Evolutionary conservation across 2,888 invertebrate genomes (phyloP), one percentile per base, ranked within the genome.

Genomic region (Epicampocera succincta): DNA sequence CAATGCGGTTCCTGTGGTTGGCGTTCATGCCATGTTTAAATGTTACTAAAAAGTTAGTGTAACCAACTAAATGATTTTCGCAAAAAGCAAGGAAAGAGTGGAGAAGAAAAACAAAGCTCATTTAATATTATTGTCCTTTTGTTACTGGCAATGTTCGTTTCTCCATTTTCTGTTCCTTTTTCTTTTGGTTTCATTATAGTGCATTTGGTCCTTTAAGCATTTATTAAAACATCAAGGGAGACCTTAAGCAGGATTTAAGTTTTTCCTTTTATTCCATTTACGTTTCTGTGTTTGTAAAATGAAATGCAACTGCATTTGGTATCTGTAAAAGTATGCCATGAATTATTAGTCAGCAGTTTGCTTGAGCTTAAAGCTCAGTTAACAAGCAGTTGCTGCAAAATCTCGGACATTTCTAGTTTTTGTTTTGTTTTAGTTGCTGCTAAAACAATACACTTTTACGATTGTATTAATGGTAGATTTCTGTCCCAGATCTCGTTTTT

Each of bases 1-100:
- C 81, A 84, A 68, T 84, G 84, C 84, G 84, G 84, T 78, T 79
- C 68, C 56, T 74, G 60, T 58, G 76, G 83, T 74, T 60, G 68
- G 33, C 54, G 69, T 69, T 60, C 60, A 44, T 80, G 71, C 75
- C 68, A 77, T 79, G 75, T 68, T 80, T 80, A 83, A 83, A 71
- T 80, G 71, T 80, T 77, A 74, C 63, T 80, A 65, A 69, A 80
- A 78, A 61, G 52, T n/a, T 46, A 56, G 65, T 21, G 48, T 13
- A 54, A 17, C 52, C 29, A 44, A 11, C 21, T 56, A 40, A 29
- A 52, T 68, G 38, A 8, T 25, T 54, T 40, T 19, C 15, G 25
- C 19, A 33, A 33, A 9, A 42, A 52, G 1, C n/a, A 38, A 21
- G 17, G n/a, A n/a, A n/a, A n/a, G n/a, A n/a, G n/a, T n/a, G n/a